Conservation (phyloP, 2,797 vertebrate species). For the Melanotaenia maccullochi region DNA sequence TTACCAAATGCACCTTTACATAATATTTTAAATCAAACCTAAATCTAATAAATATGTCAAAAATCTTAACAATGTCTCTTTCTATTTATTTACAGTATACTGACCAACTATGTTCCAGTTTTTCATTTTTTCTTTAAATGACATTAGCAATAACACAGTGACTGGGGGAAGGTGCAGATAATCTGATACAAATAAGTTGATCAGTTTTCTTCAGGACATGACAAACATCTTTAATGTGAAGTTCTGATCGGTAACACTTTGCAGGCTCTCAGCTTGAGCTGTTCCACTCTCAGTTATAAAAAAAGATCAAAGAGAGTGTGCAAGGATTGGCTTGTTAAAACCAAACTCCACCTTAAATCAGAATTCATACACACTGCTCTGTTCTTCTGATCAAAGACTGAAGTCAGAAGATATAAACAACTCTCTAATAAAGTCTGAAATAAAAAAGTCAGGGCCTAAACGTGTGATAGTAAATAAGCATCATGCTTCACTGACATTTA, state of each 20-base stretch:
- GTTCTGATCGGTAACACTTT: slow-evolving; percentile 51
- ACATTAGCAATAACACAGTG: not conserved
- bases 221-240: slow-evolving; percentile 32
- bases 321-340: slow-evolving; percentile 66
- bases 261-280: slow-evolving; percentile 41
- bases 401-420: slow-evolving; percentile 64
- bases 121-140: not conserved
- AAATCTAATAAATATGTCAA: too few species aligned
- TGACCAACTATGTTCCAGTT: too few species aligned
- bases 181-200: not conserved
- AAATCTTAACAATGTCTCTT: not conserved
- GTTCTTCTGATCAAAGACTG: slow-evolving; percentile 65
- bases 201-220: slow-evolving; percentile 29
- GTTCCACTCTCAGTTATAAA: slow-evolving; percentile 42
- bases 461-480: slow-evolving; percentile 46
- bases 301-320: slow-evolving; percentile 67
- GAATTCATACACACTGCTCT: slow-evolving; percentile 61
- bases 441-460: slow-evolving; percentile 46
- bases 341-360: slow-evolving; percentile 69
- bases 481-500: slow-evolving; percentile 12
- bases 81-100: too few species aligned
- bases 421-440: slow-evolving; percentile 59
- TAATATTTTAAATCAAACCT: too few species aligned
- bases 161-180: not conserved
- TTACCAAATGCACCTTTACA: not conserved